Conservation (phyloP, 2,113 vertebrate genomes). For the Charina bottae region DNA sequence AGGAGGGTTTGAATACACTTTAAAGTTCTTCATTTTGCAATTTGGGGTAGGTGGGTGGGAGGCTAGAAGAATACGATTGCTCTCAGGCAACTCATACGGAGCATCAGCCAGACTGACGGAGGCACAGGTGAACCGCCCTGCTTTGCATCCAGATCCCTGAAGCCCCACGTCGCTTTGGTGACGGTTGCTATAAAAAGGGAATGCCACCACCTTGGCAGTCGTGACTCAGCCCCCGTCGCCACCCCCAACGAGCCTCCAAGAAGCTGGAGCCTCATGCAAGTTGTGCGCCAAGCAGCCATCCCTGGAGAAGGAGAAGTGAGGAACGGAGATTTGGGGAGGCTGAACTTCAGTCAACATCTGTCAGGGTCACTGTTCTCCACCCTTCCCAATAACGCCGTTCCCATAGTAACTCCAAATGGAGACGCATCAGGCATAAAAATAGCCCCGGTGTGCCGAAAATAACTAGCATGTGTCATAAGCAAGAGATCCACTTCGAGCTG, state of each 20-base stretch:
- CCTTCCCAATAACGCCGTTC: conserved; percentile 55
- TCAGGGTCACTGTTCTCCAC: conserved; percentile 53
- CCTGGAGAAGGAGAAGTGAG: not conserved
- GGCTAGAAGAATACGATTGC: not conserved
- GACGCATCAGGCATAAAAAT: conserved; percentile 32
- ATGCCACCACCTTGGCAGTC: not conserved
- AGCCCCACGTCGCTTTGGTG: not conserved
- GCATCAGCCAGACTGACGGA: not conserved
- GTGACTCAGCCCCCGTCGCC: conserved; percentile 10
- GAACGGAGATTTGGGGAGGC: not conserved
- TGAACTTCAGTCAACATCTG: conserved; percentile 40
- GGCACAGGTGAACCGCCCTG: not conserved
- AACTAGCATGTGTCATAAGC: conserved; percentile 35
- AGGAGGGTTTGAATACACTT: not conserved
- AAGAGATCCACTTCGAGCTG: conserved; percentile 29
- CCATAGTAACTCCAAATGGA: conserved; percentile 59
- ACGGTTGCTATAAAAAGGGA: conserved; percentile 9
- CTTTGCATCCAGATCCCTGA: not conserved
- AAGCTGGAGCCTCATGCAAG: not conserved
- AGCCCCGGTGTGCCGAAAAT: conserved; percentile 47
- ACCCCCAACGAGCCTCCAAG: conserved; percentile 16
- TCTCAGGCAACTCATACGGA: not conserved
- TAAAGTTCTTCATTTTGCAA: not conserved
- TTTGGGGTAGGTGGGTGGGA: not conserved
- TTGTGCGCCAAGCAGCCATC: not conserved